A percentile compares a stretch with the other conserved stretches of the same genome.
Evolutionary conservation across 2,888 invertebrate species (phyloP).

Genomic region (Dryomyza anilis): DNA sequence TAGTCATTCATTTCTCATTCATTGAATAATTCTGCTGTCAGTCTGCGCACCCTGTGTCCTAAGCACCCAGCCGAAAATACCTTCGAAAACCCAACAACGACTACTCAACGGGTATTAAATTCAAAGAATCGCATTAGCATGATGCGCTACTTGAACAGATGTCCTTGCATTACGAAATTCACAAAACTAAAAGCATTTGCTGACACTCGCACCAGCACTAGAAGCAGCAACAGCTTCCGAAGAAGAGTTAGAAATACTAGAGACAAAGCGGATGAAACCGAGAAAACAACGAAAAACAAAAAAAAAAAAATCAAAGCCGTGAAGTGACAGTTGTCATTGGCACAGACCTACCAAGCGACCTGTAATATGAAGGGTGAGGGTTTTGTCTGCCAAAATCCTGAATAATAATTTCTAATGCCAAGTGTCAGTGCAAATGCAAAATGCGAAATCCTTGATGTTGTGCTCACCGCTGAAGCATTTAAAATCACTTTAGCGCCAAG

Average conservation of each 20-base stretch:
- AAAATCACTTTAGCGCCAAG: constrained; percentile 17
- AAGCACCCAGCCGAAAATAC: too few relatives aligned
- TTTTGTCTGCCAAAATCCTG: background rate
- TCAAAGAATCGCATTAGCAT: constrained; percentile 47
- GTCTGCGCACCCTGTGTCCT: too few relatives aligned
- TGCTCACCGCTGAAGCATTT: constrained; percentile 4
- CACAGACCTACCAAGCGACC: background rate
- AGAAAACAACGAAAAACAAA: background rate
- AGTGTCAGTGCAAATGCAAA: constrained; percentile 16
- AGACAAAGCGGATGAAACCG: background rate
- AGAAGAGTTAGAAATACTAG: constrained; percentile 1
- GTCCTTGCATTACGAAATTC: constrained; percentile 57
- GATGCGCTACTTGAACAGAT: constrained; percentile 56
- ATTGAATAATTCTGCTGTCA: too few relatives aligned
- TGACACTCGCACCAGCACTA: constrained; percentile 28
- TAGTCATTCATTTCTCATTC: too few relatives aligned
- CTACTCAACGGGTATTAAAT: constrained; percentile 27
- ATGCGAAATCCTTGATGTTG: background rate
- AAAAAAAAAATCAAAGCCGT: background rate
- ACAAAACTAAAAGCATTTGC: constrained; percentile 56
- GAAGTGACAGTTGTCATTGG: constrained; percentile 20
- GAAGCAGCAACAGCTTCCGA: too few relatives aligned
- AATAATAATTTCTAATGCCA: constrained; percentile 24
- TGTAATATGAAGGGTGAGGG: constrained; percentile 16
- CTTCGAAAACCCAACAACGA: too few relatives aligned